Percentiles rank a stretch among this genome's conserved stretches.
phyloP scores from a whole-genome alignment of 1,140 invertebrate genomes.

The Belonocnema kinseyi region DNA sequence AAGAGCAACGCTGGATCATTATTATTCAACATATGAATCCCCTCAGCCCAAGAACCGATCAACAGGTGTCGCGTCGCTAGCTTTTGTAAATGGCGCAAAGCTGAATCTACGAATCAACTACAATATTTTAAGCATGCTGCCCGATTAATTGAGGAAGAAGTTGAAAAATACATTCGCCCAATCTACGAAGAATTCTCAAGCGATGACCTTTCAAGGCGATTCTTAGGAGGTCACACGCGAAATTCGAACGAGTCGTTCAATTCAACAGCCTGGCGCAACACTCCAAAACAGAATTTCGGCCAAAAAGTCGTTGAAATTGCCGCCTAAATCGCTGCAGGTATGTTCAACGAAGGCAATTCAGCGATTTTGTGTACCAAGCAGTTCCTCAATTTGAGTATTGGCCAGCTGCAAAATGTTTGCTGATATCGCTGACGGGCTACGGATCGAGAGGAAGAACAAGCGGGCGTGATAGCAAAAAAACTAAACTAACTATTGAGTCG shows the following conservation, averaged over 20 bases:
- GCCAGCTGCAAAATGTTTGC: slow-evolving; percentile 11
- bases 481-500: no score
- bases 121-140: no score
- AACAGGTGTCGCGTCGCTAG: no score
- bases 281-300: slow-evolving; percentile 43
- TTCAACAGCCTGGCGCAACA: slow-evolving; percentile 41
- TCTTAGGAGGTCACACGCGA: slow-evolving; percentile 38
- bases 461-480: no score
- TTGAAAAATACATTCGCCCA: background rate
- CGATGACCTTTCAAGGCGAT: slow-evolving; percentile 16
- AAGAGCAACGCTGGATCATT: no score
- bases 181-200: slow-evolving; percentile 29
- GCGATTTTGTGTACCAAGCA: slow-evolving; percentile 34
- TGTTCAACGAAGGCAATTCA: slow-evolving; percentile 41
- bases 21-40: no score
- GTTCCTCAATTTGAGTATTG: background rate
- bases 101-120: no score
- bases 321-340: slow-evolving; percentile 34
- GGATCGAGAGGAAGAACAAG: no score
- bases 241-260: slow-evolving; percentile 55
- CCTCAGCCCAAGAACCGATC: no score
- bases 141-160: no score
- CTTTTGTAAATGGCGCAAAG: no score
- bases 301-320: slow-evolving; percentile 41
- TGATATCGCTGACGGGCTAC: no score